Evolutionary conservation across 1,140 invertebrate species (phyloP).

Genomic region (Anoplolepis gracilipes): DNA sequence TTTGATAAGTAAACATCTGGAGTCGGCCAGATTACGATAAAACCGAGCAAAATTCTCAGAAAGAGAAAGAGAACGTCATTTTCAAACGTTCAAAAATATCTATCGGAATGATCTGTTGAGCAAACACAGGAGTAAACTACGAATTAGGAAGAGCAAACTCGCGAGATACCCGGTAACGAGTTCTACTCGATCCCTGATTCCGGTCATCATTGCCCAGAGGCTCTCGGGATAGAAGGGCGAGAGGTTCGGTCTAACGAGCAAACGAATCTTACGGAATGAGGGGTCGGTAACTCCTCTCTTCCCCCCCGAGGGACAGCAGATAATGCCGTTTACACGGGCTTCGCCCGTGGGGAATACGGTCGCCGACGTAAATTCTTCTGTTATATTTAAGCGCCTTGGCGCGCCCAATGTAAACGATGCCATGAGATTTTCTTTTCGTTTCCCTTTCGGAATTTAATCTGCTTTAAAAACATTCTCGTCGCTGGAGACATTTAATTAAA

Average conservation of each 20-base stretch:
- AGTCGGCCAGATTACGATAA: conserved; percentile 9
- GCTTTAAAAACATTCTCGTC: conserved; percentile 56
- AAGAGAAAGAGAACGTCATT: neutral
- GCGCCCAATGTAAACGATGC: conserved; percentile 28
- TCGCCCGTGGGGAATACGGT: conserved; percentile 20
- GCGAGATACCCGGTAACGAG: conserved; percentile 50
- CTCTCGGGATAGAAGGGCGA: neutral
- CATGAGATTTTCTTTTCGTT: neutral
- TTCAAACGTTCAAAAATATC: conserved; percentile 27
- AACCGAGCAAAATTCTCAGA: neutral
- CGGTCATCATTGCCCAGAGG: neutral
- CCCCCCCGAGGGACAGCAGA: neutral
- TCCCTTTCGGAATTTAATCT: conserved; percentile 48
- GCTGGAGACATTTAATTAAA: conserved; percentile 57
- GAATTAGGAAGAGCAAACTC: conserved; percentile 53
- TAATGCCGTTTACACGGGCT: conserved; percentile 58
- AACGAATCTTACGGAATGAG: conserved; percentile 61
- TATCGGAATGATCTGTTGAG: conserved; percentile 40
- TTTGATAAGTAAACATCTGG: conserved; percentile 32
- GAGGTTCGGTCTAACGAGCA: conserved; percentile 52
- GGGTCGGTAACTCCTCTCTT: neutral
- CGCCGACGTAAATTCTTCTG: conserved; percentile 49
- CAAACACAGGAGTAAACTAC: conserved; percentile 31
- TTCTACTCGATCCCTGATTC: conserved; percentile 28
- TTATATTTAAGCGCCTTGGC: conserved; percentile 51